Conservation (phyloP, 1,140 invertebrate species). For the Ptiloglossa arizonensis region DNA sequence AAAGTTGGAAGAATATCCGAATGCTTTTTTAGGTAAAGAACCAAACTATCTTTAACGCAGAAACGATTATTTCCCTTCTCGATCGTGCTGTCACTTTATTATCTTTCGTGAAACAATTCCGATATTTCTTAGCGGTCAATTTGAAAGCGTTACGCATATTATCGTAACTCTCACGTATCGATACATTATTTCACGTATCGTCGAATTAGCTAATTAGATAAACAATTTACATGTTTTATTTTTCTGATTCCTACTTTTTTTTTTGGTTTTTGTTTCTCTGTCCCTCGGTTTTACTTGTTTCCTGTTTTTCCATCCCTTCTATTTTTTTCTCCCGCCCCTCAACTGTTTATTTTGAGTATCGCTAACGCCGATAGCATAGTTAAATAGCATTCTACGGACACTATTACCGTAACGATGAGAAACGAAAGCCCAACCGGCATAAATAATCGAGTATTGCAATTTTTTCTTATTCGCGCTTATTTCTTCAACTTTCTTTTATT, state of each 20-base stretch:
- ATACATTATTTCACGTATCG: conserved; percentile 40
- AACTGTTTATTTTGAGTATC: not conserved
- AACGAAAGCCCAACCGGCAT: not conserved
- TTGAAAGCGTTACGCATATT: not conserved
- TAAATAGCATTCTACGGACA: conserved; percentile 4
- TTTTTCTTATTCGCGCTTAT: not conserved
- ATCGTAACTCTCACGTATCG: conserved; percentile 43
- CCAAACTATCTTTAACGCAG: not conserved
- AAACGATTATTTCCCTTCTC: not conserved
- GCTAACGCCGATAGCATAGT: not conserved
- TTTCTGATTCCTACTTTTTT: conserved; percentile 18
- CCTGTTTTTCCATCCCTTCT: not conserved
- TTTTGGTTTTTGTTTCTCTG: not conserved
- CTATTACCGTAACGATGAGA: not conserved
- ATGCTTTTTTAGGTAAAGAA: not conserved
- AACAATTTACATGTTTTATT: not conserved
- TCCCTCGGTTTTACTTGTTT: conserved; percentile 39
- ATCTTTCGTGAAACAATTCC: not conserved
- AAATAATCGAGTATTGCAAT: not conserved
- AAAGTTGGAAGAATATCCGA: not conserved
- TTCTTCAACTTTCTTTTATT: not conserved
- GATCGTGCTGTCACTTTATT: conserved; percentile 2
- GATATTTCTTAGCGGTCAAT: not conserved
- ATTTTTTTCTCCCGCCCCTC: not conserved
- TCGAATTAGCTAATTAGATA: conserved; percentile 24